A percentile compares a stretch with the other conserved stretches of the same genome.
These are phyloP conservation scores for Thyatira batis DNA, from an alignment of 2,888 invertebrate genomes.

Conservation along the genomic window DNA sequence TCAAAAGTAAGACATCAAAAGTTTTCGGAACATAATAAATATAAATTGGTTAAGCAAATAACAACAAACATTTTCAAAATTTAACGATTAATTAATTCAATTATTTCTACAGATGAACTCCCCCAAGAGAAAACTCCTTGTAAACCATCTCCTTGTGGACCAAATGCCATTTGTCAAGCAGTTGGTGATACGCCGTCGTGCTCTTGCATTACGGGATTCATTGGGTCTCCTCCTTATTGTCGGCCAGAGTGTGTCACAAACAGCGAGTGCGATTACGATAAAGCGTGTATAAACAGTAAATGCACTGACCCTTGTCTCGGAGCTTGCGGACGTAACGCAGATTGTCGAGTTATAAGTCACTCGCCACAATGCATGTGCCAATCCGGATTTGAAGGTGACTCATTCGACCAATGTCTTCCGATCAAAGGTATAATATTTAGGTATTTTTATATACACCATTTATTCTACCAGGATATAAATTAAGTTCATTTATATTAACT, in stretches of 20 bases:
- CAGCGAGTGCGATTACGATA: conserved; percentile 89
- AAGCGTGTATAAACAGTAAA: conserved; percentile 89
- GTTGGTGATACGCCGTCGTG: conserved; percentile 84
- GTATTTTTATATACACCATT: neutral
- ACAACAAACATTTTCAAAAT: neutral
- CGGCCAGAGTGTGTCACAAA: conserved; percentile 92
- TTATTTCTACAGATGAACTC: conserved; percentile 46
- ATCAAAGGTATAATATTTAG: conserved; percentile 49
- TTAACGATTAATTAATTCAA: neutral
- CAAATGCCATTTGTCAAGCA: conserved; percentile 87
- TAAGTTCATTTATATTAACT: neutral
- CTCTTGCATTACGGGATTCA: conserved; percentile 87
- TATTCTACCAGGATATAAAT: neutral
- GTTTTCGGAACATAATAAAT: conserved; percentile 1
- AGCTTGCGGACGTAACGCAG: conserved; percentile 89
- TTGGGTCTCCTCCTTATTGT: conserved; percentile 89
- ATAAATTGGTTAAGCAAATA: neutral
- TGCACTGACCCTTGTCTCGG: conserved; percentile 92
- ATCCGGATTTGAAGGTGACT: conserved; percentile 87
- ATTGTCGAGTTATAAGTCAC: conserved; percentile 91
- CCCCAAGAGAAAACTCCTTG: conserved; percentile 77
- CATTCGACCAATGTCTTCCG: conserved; percentile 86
- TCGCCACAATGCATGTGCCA: conserved; percentile 92
- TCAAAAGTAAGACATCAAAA: conserved; percentile 50
- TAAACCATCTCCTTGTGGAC: conserved; percentile 90